Evolutionary conservation across 2,113 vertebrate species (phyloP).

Genomic region (Trematocara macrostoma): DNA sequence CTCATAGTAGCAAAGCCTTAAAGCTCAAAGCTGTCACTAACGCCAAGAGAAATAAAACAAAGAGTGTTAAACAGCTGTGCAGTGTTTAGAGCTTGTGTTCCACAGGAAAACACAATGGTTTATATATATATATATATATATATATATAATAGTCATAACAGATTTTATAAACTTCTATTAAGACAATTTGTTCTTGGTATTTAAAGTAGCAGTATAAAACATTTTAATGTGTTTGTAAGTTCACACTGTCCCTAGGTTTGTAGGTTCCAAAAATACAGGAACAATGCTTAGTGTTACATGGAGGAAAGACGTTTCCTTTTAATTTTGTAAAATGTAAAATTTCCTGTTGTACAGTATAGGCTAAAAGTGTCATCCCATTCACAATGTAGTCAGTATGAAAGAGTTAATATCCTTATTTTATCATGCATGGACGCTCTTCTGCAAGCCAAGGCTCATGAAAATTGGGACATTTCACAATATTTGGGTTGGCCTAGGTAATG

Average conservation of each 20-base stretch:
- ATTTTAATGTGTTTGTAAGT: neutral
- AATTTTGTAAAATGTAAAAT: neutral
- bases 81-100: neutral
- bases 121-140: too few relatives aligned
- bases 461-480: neutral
- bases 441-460: neutral
- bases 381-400: neutral
- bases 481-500: slow-evolving; percentile 14
- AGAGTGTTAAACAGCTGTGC: neutral
- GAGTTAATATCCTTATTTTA: neutral
- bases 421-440: neutral
- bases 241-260: neutral
- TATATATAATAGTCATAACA: too few relatives aligned
- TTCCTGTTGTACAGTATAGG: neutral
- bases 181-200: neutral
- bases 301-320: neutral
- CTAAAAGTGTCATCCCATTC: neutral
- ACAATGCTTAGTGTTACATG: neutral
- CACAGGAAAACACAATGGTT: neutral
- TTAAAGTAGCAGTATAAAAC: neutral
- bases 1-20: neutral
- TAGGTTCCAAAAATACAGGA: neutral
- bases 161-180: neutral
- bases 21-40: neutral
- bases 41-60: neutral